These are phyloP conservation scores for Sebastes miniatus DNA, from an alignment of 2,797 vertebrate species.

Conservation along the genomic window DNA sequence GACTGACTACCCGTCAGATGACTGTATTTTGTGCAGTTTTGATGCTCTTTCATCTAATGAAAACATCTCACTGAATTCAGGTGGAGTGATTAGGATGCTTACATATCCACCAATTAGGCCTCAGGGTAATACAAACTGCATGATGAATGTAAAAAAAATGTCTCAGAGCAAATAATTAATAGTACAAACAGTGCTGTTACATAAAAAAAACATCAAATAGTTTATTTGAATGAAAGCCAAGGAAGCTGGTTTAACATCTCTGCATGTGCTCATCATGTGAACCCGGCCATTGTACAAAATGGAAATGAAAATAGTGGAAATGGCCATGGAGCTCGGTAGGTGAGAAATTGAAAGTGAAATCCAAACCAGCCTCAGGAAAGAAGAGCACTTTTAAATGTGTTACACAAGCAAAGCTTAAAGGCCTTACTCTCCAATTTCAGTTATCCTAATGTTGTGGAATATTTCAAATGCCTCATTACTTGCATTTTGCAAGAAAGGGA, in stretches of 20 bases:
- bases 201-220: slow-evolving; percentile 12
- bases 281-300: slow-evolving; percentile 16
- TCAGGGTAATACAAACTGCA: background rate
- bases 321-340: slow-evolving; percentile 42
- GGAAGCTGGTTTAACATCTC: slow-evolving; percentile 17
- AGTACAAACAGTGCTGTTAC: background rate
- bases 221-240: slow-evolving; percentile 30
- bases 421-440: slow-evolving; percentile 75
- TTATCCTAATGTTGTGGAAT: slow-evolving; percentile 80
- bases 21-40: slow-evolving; percentile 24
- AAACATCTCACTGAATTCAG: slow-evolving; percentile 16
- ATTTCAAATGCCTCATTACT: slow-evolving; percentile 84
- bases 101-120: slow-evolving; percentile 3
- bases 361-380: slow-evolving; percentile 35
- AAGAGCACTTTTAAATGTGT: slow-evolving; percentile 67
- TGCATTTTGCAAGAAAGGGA: slow-evolving; percentile 70
- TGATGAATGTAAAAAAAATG: slow-evolving; percentile 13
- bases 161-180: slow-evolving; percentile 28
- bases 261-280: slow-evolving; percentile 22
- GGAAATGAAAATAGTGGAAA: slow-evolving; percentile 40
- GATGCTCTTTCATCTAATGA: slow-evolving; percentile 14
- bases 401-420: slow-evolving; percentile 74
- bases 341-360: slow-evolving; percentile 64
- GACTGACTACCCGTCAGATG: slow-evolving; percentile 15
- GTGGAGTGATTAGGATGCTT: slow-evolving; percentile 1